These are phyloP conservation scores for Ophioderma brevispina DNA, from an alignment of 35 echinoderm and acorn worm genomes.

Conservation along the genomic window DNA sequence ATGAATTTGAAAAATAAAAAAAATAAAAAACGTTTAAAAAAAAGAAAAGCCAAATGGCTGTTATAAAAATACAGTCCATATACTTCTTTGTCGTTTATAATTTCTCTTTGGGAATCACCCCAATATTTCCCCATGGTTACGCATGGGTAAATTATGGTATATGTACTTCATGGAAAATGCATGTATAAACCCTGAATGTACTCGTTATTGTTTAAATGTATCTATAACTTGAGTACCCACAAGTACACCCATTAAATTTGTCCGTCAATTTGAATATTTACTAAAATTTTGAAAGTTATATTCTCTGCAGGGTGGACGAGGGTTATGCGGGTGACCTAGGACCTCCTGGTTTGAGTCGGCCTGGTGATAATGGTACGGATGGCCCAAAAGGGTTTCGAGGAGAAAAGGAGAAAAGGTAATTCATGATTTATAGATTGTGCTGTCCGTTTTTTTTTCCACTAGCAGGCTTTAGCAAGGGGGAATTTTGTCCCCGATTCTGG, in stretches of 20 bases:
- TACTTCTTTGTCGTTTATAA: too few species aligned
- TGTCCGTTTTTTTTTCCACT: not conserved
- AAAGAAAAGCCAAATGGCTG: too few species aligned
- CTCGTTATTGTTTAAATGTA: too few species aligned
- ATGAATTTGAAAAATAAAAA: too few species aligned
- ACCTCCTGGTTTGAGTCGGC: not conserved
- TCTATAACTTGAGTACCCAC: not conserved
- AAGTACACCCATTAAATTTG: not conserved
- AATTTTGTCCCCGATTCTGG: not conserved
- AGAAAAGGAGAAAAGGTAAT: constrained; percentile 66
- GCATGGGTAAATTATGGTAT: too few species aligned
- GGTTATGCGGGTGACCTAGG: constrained; percentile 29
- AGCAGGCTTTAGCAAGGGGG: not conserved
- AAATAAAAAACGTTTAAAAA: too few species aligned
- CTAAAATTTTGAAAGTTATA: not conserved
- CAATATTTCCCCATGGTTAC: too few species aligned
- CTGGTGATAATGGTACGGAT: constrained; percentile 33
- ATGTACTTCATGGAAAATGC: too few species aligned
- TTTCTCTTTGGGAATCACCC: too few species aligned
- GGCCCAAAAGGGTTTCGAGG: constrained; percentile 33
- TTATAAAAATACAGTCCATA: not conserved
- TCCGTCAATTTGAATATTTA: not conserved
- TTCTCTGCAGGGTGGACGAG: constrained; percentile 30
- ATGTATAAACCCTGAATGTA: too few species aligned
- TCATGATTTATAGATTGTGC: too few species aligned